phyloP scores from a whole-genome alignment of 2,888 invertebrate species.

The Drosophila dives region DNA sequence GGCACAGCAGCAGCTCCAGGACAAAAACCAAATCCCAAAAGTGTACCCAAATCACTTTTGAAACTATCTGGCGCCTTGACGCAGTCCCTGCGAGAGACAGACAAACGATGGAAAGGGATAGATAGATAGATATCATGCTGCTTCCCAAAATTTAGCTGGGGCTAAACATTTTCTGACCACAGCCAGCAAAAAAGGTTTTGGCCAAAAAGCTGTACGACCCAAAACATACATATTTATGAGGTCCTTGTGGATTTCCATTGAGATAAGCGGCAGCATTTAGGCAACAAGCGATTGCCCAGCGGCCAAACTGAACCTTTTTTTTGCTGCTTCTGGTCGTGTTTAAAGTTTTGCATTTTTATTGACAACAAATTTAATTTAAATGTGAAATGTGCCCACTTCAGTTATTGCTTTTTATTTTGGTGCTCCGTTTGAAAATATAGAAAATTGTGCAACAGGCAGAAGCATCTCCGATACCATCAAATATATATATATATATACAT shows the following conservation, averaged over 20 bases:
- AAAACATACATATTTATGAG: constrained; percentile 75
- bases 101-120: background rate
- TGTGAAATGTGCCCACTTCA: constrained; percentile 23
- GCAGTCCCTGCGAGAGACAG: constrained; percentile 39
- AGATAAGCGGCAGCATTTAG: constrained; percentile 76
- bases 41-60: constrained; percentile 81
- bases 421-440: background rate
- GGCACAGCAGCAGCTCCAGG: constrained; percentile 8
- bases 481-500: background rate
- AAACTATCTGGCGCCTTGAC: constrained; percentile 78
- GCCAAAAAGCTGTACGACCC: constrained; percentile 45
- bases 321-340: constrained; percentile 5
- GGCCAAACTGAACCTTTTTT: constrained; percentile 32
- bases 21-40: constrained; percentile 73
- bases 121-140: constrained; percentile 16
- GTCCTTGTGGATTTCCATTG: constrained; percentile 76
- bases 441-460: background rate
- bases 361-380: constrained; percentile 72
- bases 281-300: constrained; percentile 58
- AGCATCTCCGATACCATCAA: background rate
- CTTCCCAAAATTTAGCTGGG: constrained; percentile 28
- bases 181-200: constrained; percentile 65
- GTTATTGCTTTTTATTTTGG: background rate
- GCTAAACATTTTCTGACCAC: constrained; percentile 69
- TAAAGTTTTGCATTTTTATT: constrained; percentile 59